Conservation (phyloP, 2,113 vertebrate genomes). For the Drymodes brunneopygia region DNA sequence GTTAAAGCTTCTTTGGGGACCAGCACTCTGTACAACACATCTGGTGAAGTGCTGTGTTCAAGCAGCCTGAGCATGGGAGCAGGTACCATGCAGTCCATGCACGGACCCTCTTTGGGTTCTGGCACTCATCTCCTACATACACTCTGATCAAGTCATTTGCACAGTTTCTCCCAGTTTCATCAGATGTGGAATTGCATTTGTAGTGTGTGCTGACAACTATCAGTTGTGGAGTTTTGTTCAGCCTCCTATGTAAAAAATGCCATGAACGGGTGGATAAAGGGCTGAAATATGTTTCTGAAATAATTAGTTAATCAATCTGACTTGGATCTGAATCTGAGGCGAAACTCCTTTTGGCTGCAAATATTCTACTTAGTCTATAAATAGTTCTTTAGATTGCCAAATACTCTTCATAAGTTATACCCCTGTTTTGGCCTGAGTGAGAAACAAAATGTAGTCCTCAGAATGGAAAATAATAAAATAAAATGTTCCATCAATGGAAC, state of each 20-base stretch:
- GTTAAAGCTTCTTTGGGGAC: neutral
- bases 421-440: neutral
- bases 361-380: neutral
- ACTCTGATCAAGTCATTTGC: neutral
- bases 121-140: neutral
- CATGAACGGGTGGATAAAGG: neutral
- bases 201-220: neutral
- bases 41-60: neutral
- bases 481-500: neutral
- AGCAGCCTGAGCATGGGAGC: rapidly evolving
- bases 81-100: too few relatives aligned
- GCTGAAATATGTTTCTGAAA: neutral
- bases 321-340: neutral
- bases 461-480: neutral
- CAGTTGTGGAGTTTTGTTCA: neutral
- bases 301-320: neutral
- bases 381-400: neutral
- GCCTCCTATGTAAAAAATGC: neutral
- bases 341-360: neutral
- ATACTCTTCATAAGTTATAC: neutral
- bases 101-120: neutral
- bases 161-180: neutral
- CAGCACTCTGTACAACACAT: neutral
- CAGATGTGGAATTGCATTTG: neutral
- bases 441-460: neutral